A percentile compares a stretch with the other conserved stretches of the same genome.
These are phyloP conservation scores for Uromys caudimaculatus DNA, from an alignment of 2,797 vertebrate species.

Conservation along the genomic window DNA sequence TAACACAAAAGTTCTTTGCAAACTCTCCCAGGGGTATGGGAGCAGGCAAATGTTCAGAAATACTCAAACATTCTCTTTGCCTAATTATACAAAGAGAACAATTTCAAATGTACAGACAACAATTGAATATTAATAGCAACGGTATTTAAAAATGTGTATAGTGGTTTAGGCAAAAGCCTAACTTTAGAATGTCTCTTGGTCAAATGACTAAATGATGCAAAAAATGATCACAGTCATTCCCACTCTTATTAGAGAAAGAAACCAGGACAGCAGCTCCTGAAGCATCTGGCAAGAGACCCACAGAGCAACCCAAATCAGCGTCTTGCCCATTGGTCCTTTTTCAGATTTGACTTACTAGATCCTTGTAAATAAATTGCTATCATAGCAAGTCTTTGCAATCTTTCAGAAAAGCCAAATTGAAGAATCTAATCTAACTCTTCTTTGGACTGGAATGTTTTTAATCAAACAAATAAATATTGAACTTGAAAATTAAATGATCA, in stretches of 20 bases:
- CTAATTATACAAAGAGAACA: not conserved
- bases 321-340: not conserved
- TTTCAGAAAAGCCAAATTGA: not conserved
- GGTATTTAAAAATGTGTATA: not conserved
- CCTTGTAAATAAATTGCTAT: not conserved
- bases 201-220: not conserved
- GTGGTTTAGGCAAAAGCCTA: not conserved
- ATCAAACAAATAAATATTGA: not conserved
- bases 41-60: not conserved
- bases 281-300: not conserved
- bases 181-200: not conserved
- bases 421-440: not conserved
- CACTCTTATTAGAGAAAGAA: not conserved
- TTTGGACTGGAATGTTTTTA: not conserved
- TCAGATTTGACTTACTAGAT: not conserved
- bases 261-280: not conserved
- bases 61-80: not conserved
- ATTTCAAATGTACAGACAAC: not conserved
- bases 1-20: not conserved
- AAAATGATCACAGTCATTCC: not conserved
- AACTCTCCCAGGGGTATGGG: not conserved
- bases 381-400: not conserved
- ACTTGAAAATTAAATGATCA: not conserved
- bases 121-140: not conserved
- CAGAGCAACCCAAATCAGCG: not conserved